Evolutionary conservation across 2,888 invertebrate genomes (phyloP).

Genomic region (Chymomyza amoena): DNA sequence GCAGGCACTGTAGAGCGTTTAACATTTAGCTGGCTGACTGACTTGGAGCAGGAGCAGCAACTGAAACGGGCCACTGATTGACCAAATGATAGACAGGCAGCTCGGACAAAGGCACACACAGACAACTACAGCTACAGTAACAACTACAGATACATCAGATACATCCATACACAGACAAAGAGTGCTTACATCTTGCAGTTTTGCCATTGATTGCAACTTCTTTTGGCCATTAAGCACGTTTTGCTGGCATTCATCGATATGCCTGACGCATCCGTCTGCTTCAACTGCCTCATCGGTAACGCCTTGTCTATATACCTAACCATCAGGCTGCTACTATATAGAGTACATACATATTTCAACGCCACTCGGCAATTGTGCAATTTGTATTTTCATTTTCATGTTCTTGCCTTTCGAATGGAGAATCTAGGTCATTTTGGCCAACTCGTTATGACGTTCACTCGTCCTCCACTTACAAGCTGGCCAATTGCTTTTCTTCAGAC

Average conservation of each 20-base stretch:
- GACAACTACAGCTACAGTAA: neutral
- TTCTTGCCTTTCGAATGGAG: constrained; percentile 1
- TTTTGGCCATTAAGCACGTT: constrained; percentile 60
- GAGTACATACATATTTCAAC: constrained; percentile 47
- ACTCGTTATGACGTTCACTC: neutral
- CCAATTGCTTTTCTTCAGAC: neutral
- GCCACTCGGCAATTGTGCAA: constrained; percentile 39
- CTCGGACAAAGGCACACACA: constrained; percentile 19
- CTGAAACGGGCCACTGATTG: constrained; percentile 47
- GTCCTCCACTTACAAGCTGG: too few relatives aligned
- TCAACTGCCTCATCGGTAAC: neutral
- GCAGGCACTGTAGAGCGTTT: constrained; percentile 43
- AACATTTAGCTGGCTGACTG: constrained; percentile 45
- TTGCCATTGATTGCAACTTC: constrained; percentile 61
- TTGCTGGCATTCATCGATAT: constrained; percentile 39
- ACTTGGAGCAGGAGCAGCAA: constrained; percentile 5
- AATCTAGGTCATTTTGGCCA: constrained; percentile 30
- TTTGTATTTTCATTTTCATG: constrained; percentile 28
- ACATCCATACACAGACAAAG: neutral
- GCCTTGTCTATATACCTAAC: neutral
- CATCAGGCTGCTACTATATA: constrained; percentile 5
- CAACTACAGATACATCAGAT: neutral
- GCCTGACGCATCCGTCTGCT: constrained; percentile 6
- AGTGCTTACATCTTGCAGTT: constrained; percentile 50
- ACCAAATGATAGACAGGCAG: constrained; percentile 59